Evolutionary conservation across 2,888 invertebrate genomes (phyloP).

Genomic region (Drosophila ezoana): DNA sequence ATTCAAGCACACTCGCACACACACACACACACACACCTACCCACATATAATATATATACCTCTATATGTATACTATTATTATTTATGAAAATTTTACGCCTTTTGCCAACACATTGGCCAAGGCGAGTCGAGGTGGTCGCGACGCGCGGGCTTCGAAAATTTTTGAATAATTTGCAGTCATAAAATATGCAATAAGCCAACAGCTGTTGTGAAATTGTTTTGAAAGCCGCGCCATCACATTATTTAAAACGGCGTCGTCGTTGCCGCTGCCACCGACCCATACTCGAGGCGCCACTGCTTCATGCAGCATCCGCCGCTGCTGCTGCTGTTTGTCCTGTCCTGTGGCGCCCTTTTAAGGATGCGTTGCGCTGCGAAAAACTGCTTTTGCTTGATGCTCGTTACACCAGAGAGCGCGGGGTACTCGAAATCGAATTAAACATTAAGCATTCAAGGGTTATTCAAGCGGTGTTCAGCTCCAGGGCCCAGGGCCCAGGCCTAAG

Average conservation of each 20-base stretch:
- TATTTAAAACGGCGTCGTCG: constrained; percentile 76
- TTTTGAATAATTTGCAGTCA: constrained; percentile 85
- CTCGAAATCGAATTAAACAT: constrained; percentile 69
- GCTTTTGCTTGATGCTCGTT: constrained; percentile 24
- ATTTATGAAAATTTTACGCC: constrained; percentile 68
- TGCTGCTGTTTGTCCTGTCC: constrained; percentile 20
- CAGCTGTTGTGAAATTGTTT: constrained; percentile 85
- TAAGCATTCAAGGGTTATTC: constrained; percentile 54
- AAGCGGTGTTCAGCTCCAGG: constrained; percentile 1
- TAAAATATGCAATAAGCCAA: constrained; percentile 85
- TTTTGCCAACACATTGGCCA: constrained; percentile 40
- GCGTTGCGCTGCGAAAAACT: constrained; percentile 21
- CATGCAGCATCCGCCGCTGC: constrained; percentile 25
- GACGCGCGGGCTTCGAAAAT: constrained; percentile 69
- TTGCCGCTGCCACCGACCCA: constrained; percentile 10
- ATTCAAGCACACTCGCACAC: constrained; percentile 41
- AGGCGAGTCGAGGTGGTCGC: constrained; percentile 19
- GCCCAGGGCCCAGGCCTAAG: neutral
- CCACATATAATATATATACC: constrained; percentile 15
- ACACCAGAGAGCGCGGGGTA: constrained; percentile 21
- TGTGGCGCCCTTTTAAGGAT: constrained; percentile 25
- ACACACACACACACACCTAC: constrained; percentile 18
- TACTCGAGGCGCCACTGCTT: constrained; percentile 12
- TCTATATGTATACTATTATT: constrained; percentile 53
- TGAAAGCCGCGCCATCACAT: constrained; percentile 85